Conservation (phyloP, 2,888 invertebrate species). For the Minunthozetes semirufus region DNA sequence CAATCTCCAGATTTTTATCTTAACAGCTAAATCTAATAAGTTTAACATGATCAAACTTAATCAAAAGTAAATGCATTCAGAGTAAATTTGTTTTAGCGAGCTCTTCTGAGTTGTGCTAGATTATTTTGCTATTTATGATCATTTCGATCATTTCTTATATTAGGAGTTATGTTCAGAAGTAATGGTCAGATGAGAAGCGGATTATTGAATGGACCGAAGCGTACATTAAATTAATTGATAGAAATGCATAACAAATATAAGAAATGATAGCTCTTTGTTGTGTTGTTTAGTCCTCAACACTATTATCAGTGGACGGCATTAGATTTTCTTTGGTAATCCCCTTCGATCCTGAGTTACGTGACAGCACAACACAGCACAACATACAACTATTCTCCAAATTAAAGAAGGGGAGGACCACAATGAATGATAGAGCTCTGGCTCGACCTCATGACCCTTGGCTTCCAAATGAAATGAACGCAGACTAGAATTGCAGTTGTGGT, state of each 20-base stretch:
- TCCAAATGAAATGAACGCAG: conserved; percentile 20
- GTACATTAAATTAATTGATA: neutral
- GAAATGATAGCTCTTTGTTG: neutral
- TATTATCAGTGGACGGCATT: neutral
- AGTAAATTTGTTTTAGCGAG: too few relatives aligned
- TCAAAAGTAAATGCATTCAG: too few relatives aligned
- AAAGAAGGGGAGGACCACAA: conserved; percentile 22
- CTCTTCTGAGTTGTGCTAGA: too few relatives aligned
- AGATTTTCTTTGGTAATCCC: conserved; percentile 19
- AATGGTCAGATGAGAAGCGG: neutral
- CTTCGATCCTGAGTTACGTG: conserved; percentile 18
- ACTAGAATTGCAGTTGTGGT: conserved; percentile 1
- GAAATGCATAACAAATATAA: neutral
- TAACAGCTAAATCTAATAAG: too few relatives aligned
- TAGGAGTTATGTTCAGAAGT: neutral
- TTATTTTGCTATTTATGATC: too few relatives aligned
- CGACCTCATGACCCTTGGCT: conserved; percentile 9
- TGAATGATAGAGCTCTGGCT: conserved; percentile 20
- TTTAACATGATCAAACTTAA: too few relatives aligned
- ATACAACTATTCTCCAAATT: conserved; percentile 11
- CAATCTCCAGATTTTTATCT: too few relatives aligned
- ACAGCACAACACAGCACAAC: neutral
- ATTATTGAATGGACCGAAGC: neutral
- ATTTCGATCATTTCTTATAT: too few relatives aligned
- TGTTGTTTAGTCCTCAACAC: neutral